Conservation (phyloP, 2,888 invertebrate species). For the Mythimna vitellina region DNA sequence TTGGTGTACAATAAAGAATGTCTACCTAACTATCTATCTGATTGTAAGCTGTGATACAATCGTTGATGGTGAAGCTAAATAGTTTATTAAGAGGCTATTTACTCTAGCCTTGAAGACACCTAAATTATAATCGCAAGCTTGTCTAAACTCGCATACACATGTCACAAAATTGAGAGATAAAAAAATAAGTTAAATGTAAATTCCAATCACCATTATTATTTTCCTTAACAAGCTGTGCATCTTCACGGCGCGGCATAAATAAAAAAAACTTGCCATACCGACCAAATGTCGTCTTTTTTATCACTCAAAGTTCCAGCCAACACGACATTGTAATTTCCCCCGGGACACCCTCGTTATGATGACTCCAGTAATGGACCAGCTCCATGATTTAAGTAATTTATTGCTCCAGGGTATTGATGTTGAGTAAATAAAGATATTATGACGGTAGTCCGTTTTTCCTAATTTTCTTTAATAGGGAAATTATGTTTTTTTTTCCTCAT, state of each 20-base stretch:
- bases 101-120: no score
- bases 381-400: slow-evolving; percentile 62
- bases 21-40: no score
- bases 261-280: slow-evolving; percentile 4
- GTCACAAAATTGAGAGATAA: no score
- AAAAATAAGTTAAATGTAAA: background rate
- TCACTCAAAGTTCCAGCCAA: slow-evolving; percentile 58
- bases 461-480: background rate
- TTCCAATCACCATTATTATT: slow-evolving; percentile 13
- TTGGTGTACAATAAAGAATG: no score
- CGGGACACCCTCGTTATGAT: slow-evolving; percentile 58
- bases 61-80: no score
- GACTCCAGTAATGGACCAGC: slow-evolving; percentile 57
- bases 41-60: no score
- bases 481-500: background rate
- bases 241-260: slow-evolving; percentile 6
- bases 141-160: no score
- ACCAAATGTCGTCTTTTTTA: slow-evolving; percentile 54
- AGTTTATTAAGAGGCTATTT: no score
- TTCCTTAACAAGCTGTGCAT: slow-evolving; percentile 1
- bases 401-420: slow-evolving; percentile 44
- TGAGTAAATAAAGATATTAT: slow-evolving; percentile 33
- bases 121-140: background rate
- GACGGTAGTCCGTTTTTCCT: background rate
- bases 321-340: slow-evolving; percentile 66